phyloP scores from a whole-genome alignment of 2,113 vertebrate species.

The Xiphorhynchus elegans region DNA sequence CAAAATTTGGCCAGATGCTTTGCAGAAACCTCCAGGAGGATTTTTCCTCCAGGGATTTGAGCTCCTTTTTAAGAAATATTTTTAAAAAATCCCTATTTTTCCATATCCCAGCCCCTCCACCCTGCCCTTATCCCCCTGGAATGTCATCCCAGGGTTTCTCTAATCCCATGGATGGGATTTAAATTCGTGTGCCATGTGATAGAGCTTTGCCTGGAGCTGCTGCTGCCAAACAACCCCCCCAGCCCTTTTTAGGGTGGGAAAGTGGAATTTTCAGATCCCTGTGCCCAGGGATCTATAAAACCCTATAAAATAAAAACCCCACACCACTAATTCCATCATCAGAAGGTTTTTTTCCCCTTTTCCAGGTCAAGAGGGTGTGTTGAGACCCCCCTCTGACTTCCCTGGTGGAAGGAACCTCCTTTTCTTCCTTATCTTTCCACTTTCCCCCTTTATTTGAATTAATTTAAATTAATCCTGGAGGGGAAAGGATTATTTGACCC shows the following conservation, averaged over 20 bases:
- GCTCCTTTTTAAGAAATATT: too few relatives aligned
- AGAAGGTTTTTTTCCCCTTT: not conserved
- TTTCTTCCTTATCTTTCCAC: not conserved
- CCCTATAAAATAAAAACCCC: not conserved
- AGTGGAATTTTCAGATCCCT: accelerated
- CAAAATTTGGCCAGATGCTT: too few relatives aligned
- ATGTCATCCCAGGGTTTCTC: not conserved
- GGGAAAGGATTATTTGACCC: not conserved
- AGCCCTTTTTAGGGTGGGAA: not conserved
- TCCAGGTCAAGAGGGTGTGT: accelerated
- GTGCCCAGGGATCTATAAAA: too few relatives aligned
- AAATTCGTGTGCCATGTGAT: not conserved
- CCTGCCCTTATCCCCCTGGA: too few relatives aligned
- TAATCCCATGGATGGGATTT: not conserved
- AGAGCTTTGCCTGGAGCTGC: constrained; percentile 13
- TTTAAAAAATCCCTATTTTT: too few relatives aligned
- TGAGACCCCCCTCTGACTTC: accelerated
- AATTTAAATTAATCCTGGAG: not conserved
- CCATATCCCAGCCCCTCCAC: too few relatives aligned
- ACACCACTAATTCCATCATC: accelerated
- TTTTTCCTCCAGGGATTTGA: too few relatives aligned
- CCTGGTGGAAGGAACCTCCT: not conserved
- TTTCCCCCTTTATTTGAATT: not conserved
- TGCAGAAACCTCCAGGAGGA: too few relatives aligned
- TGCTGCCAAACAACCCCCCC: not conserved